Evolutionary conservation across 2,113 vertebrate genomes (phyloP), one percentile per base, ranked within the genome.

Genomic region (Anthoscopus minutus): DNA sequence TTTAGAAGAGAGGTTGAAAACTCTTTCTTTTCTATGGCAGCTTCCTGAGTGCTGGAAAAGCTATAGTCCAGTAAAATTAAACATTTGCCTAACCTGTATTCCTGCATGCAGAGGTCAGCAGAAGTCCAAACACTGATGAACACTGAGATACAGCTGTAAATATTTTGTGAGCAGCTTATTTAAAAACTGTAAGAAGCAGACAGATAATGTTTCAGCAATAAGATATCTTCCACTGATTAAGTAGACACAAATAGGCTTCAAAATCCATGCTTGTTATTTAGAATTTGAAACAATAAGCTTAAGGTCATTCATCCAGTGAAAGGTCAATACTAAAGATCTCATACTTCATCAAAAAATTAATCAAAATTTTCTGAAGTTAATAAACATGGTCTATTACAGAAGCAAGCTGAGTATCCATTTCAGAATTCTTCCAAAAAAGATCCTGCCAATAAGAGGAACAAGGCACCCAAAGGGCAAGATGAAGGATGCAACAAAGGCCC

Each of bases 21-120:
- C 93, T 74, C 73, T 42, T 88, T 67, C 81, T 92, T 50, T 92
- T 87, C 86, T 89, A 60, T 35, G 48, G 71, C 31, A 84, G 73
- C 72, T 94, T 93, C 86, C 84, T 88, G 79, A 93, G 58, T n/a
- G 66, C 89, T 86, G 83, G 65, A 79, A 81, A 94, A 93, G 72
- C 71, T 82, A 45, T 38, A 86, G 82, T 2, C 56, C 35, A 70
- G 65, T 38, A 88, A 95, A 93, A 95, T 79, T 60, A 92, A 94
- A 94, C 69, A 56, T 84, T 86, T 84, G 77, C 70, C 65, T 67
- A 92, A 96, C 90, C 90, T 81, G 69, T 72, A 69, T 81, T 94
- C 40, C 65, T 48, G 79, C 80, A 72, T 76, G 83, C 20, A 61
- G 70, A 84, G 85, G 72, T 92, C 93, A 93, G 27, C 33, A 93